Conservation (phyloP, 1,140 invertebrate genomes). For the Marisa cornuarietis region DNA sequence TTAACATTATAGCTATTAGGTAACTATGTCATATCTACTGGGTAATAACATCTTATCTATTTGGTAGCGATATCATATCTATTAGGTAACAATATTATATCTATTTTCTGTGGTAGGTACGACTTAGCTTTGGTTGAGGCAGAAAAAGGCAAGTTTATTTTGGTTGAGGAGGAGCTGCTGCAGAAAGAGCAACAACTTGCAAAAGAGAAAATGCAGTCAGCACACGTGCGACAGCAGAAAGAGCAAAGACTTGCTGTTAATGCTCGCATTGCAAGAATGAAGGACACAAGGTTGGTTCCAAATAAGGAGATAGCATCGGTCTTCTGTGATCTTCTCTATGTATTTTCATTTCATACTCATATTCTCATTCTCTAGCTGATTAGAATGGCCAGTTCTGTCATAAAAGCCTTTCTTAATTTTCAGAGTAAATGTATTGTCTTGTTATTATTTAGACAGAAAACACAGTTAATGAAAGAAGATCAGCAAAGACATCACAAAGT, state of each 20-base stretch:
- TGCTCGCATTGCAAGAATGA: slow-evolving; percentile 20
- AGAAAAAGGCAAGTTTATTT: slow-evolving; percentile 61
- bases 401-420: neutral
- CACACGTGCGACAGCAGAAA: slow-evolving; percentile 50
- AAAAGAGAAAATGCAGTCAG: slow-evolving; percentile 56
- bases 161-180: slow-evolving; percentile 61
- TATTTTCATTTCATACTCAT: neutral
- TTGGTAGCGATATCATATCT: no score
- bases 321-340: neutral
- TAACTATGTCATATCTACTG: neutral
- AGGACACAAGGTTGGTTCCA: slow-evolving; percentile 12
- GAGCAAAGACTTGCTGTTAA: slow-evolving; percentile 54
- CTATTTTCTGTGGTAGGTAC: slow-evolving; percentile 49
- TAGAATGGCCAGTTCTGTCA: no score
- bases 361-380: no score
- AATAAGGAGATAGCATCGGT: no score
- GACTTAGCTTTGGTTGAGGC: slow-evolving; percentile 61
- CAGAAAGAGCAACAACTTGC: slow-evolving; percentile 57
- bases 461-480: slow-evolving; percentile 37
- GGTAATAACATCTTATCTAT: no score
- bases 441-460: neutral
- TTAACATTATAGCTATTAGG: no score
- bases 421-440: neutral
- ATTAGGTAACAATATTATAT: neutral
- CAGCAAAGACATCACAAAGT: slow-evolving; percentile 38